phyloP scores from a whole-genome alignment of 2,113 vertebrate genomes.

The Hyperopisus bebe region DNA sequence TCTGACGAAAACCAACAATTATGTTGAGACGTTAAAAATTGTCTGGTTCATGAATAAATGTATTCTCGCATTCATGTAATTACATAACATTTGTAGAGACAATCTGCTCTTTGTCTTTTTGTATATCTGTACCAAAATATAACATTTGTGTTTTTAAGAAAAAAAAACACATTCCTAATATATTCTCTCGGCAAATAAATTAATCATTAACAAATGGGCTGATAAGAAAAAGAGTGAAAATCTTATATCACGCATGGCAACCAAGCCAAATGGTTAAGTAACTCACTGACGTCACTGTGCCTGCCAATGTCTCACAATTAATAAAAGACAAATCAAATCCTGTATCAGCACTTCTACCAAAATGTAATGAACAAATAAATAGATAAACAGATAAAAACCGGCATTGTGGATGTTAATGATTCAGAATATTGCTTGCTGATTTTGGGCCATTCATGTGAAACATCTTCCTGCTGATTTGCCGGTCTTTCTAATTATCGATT shows the following conservation, averaged over 20 bases:
- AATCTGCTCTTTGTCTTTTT: conserved; percentile 9
- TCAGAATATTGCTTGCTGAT: not conserved
- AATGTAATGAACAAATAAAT: not conserved
- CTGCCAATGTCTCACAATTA: not conserved
- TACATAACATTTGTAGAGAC: conserved; percentile 5
- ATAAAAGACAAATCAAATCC: not conserved
- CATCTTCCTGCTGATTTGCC: not conserved
- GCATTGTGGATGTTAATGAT: not conserved
- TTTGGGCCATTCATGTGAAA: not conserved
- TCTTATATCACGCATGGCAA: not conserved
- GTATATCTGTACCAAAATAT: conserved; percentile 1
- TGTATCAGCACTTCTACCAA: not conserved
- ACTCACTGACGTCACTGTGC: not conserved
- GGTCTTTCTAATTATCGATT: not conserved
- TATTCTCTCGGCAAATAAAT: conserved; percentile 12
- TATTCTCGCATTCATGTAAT: not conserved
- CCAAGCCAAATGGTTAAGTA: not conserved
- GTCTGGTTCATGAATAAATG: conserved; percentile 6
- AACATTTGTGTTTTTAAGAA: conserved; percentile 19
- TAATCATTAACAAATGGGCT: conserved; percentile 5
- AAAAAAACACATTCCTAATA: conserved; percentile 11
- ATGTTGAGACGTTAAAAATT: not conserved
- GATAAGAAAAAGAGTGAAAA: not conserved
- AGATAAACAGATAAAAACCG: not conserved
- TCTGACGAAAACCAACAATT: conserved; percentile 28